Percentiles rank a stretch among this genome's conserved stretches.
These are phyloP conservation scores for Orthonyx spaldingii DNA, from an alignment of 2,113 vertebrate genomes.

Conservation along the genomic window DNA sequence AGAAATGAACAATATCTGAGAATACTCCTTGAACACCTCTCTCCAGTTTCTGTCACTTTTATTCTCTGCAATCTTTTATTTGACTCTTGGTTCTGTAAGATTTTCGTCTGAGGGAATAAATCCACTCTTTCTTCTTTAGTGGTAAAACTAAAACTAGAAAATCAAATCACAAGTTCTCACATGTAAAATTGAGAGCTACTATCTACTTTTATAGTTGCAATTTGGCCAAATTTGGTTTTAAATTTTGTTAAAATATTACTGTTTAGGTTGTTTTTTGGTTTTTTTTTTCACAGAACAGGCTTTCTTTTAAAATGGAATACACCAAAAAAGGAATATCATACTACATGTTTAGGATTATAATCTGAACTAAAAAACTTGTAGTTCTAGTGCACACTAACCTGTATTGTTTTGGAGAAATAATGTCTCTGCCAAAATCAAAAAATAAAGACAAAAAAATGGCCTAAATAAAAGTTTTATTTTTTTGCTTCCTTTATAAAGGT, in stretches of 20 bases:
- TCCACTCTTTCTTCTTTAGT: background rate
- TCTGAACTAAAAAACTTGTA: background rate
- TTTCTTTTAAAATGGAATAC: background rate
- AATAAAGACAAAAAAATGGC: background rate
- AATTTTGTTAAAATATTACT: background rate
- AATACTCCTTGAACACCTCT: background rate
- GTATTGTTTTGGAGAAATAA: background rate
- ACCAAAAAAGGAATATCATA: background rate
- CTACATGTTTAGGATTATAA: background rate
- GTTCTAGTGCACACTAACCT: background rate
- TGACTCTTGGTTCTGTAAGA: background rate
- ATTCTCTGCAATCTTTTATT: background rate
- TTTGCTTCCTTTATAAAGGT: conserved; percentile 15
- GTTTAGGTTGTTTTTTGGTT: too few relatives aligned
- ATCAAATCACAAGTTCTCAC: background rate
- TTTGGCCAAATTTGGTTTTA: background rate
- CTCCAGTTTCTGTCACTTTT: background rate
- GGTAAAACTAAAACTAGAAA: background rate
- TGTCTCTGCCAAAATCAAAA: background rate
- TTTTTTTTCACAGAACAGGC: background rate
- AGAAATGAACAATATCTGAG: background rate
- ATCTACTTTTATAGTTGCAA: background rate
- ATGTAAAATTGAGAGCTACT: background rate
- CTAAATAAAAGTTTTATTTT: background rate
- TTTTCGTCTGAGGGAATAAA: background rate